These are phyloP conservation scores for Porites lutea DNA, from an alignment of 64 coral and sea anemone species.

Conservation along the genomic window DNA sequence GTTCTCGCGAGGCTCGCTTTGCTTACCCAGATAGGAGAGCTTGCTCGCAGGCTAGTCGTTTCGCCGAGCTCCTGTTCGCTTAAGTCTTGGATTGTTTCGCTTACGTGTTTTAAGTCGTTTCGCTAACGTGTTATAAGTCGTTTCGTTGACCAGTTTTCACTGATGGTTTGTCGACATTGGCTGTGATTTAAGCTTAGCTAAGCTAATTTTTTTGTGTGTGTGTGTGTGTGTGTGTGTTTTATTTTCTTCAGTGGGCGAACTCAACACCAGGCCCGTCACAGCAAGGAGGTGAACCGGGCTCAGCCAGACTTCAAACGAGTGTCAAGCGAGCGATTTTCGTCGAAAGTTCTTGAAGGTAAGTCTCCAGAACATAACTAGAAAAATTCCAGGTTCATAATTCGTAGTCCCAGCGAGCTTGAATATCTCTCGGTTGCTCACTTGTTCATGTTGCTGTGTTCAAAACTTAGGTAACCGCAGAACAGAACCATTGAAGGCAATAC, in stretches of 20 bases:
- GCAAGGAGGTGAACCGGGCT: slow-evolving; percentile 66
- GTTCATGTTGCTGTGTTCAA: no score
- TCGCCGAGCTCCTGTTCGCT: no score
- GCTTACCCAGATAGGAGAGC: no score
- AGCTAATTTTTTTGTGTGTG: background rate
- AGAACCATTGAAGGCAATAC: background rate
- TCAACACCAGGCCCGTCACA: slow-evolving; percentile 89
- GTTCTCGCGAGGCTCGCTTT: no score
- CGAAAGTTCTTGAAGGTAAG: slow-evolving; percentile 93
- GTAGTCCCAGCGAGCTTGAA: no score
- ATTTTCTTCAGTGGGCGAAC: slow-evolving; percentile 76
- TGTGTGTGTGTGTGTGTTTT: background rate
- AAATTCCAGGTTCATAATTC: background rate
- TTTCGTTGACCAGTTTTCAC: no score
- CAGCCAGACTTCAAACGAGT: slow-evolving; percentile 83
- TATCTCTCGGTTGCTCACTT: no score
- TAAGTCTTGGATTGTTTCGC: no score
- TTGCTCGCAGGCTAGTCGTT: no score
- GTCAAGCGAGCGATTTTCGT: slow-evolving; percentile 92
- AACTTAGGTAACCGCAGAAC: slow-evolving; percentile 18
- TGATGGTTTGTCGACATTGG: no score
- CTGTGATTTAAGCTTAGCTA: background rate
- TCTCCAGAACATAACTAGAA: background rate
- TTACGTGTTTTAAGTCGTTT: no score
- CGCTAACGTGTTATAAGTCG: no score